Percentiles rank a stretch among this genome's conserved stretches.
These are phyloP conservation scores for Xenopus laevis DNA, from an alignment of 2,113 vertebrate species.

Conservation along the genomic window DNA sequence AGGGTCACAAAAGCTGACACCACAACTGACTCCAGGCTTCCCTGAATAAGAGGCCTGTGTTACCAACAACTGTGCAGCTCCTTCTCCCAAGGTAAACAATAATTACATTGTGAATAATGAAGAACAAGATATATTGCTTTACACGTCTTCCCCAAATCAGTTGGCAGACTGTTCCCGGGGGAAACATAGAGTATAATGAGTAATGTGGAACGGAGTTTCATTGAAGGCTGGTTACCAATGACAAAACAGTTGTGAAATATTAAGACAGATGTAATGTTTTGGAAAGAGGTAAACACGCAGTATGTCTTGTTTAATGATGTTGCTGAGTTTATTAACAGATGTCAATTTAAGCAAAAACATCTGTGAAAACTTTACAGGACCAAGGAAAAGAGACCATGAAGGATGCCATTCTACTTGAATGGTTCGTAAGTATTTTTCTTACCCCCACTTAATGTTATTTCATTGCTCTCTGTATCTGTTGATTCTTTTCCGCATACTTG, in stretches of 20 bases:
- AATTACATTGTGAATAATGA: not conserved
- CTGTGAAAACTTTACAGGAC: constrained; percentile 4
- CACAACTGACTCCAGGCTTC: no score
- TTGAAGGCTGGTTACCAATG: constrained; percentile 1
- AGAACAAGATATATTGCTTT: not conserved
- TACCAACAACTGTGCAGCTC: not conserved
- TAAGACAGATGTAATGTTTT: constrained; percentile 26
- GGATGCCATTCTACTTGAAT: constrained; percentile 6
- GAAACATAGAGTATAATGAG: not conserved
- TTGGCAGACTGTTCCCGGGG: not conserved
- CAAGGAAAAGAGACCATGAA: not conserved
- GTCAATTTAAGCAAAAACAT: constrained; percentile 29
- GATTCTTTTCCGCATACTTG: no score
- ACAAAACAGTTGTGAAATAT: constrained; percentile 9
- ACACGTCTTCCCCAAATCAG: not conserved
- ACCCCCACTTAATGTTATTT: not conserved
- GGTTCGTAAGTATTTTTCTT: constrained; percentile 26
- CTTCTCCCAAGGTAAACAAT: not conserved
- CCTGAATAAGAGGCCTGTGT: no score
- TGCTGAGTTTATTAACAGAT: constrained; percentile 35
- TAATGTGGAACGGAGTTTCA: not conserved
- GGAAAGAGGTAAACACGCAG: not conserved
- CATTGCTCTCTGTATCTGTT: no score
- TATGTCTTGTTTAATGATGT: constrained; percentile 11
- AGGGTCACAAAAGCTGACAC: no score